phyloP scores from a whole-genome alignment of 2,888 invertebrate species.

The Diadegma fenestrale region DNA sequence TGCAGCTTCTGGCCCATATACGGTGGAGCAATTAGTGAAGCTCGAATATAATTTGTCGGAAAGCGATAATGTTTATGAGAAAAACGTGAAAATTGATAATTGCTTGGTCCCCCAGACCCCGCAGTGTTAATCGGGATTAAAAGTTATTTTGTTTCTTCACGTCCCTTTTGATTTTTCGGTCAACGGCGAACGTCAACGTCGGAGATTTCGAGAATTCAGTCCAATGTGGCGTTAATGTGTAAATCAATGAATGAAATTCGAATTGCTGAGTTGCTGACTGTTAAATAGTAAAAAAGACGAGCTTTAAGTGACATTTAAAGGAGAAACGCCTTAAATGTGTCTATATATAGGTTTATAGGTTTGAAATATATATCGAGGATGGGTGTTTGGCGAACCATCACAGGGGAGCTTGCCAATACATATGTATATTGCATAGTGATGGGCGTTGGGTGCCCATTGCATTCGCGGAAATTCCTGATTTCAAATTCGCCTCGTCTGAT shows the following conservation, averaged over 20 bases:
- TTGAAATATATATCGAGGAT: slow-evolving; percentile 27
- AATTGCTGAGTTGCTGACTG: neutral
- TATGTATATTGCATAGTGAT: slow-evolving; percentile 8
- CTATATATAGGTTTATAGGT: neutral
- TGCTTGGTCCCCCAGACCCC: too few relatives aligned
- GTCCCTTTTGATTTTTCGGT: neutral
- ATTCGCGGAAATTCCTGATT: slow-evolving; percentile 61
- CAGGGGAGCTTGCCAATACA: slow-evolving; percentile 40
- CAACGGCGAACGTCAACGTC: neutral
- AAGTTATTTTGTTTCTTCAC: too few relatives aligned
- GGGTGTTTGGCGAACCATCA: slow-evolving; percentile 39
- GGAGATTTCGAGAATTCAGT: neutral
- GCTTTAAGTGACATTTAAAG: neutral
- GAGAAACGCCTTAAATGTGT: neutral
- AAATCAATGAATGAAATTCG: neutral
- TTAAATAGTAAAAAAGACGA: neutral
- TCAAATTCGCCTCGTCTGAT: slow-evolving; percentile 55
- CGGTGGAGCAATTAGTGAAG: too few relatives aligned
- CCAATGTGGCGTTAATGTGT: neutral
- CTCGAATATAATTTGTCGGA: too few relatives aligned
- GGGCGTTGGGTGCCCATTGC: slow-evolving; percentile 28
- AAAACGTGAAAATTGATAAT: too few relatives aligned
- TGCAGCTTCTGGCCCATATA: too few relatives aligned
- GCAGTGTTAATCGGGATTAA: too few relatives aligned
- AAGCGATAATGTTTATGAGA: too few relatives aligned